Base-by-base conservation (phyloP, 2,113 vertebrate species). In the Tachysurus fulvidraco region DNA sequence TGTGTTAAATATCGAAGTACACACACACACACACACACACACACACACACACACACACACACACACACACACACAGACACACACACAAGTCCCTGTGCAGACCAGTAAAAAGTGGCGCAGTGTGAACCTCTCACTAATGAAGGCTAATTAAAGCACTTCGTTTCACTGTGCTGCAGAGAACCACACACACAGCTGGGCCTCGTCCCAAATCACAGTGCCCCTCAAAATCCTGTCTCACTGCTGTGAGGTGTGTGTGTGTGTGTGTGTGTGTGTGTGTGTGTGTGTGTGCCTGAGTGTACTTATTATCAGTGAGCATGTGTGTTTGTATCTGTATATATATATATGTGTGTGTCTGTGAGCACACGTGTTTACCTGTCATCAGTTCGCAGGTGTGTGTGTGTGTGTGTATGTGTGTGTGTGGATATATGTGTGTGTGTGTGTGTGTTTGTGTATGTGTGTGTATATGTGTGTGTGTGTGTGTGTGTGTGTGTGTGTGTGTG, bases 381-480 rank as follows among this genome's bases (percentile, higher is more conserved):
- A 62, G 19, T 23, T 1, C 25, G 59, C 59, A 62, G 21, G 59
- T 62, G 59, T 60, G 62, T 28, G 81, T 16, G 14, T 55, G 54
- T 54, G 73, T 71, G 80, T 81, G 80, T 87, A 79, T 83, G 80
- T 90, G 80, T 87, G 82, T 85, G 83, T 90, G 57, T 44, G 76
- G 64, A 64, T 80, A 54, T 74, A 60, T 23, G 19, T 62, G 85
- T 69, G 82, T 67, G 78, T 19, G 64, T 41, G 21, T 9, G 4
- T 62, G n/a, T n/a, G n/a, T n/a, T n/a, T 69, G 46, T n/a, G 62
- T n/a, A 19, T 21, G 21, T 21, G 62, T 65, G 62, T 65, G 62
- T 46, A 46, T 7, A 3, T 55, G 54, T 55, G 54, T 55, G 54
- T 55, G 6, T 55, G 91, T 91, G 87, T 86, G 74, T 83, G 83